A percentile compares a stretch with the other conserved stretches of the same genome.
phyloP scores from a whole-genome alignment of 92 coral and sea anemone species.

The Heteractis magnifica region DNA sequence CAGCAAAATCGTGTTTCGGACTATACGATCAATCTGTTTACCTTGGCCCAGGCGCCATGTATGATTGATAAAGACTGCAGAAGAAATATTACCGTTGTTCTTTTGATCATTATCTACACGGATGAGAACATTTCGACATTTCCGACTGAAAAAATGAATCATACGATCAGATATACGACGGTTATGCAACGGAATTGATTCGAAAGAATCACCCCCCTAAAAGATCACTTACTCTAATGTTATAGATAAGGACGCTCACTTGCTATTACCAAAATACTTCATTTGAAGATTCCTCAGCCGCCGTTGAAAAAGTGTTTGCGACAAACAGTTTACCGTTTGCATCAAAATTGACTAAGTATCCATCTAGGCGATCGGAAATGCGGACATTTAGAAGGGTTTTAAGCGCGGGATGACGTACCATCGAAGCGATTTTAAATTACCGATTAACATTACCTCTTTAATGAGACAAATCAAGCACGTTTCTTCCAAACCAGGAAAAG shows the following conservation, averaged over 20 bases:
- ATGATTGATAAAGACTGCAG: constrained; percentile 20
- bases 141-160: neutral
- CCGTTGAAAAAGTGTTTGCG: too few relatives aligned
- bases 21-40: neutral
- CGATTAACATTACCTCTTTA: too few relatives aligned
- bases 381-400: too few relatives aligned
- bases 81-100: constrained; percentile 10
- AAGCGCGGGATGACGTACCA: too few relatives aligned
- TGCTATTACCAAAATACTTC: too few relatives aligned
- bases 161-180: neutral
- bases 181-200: neutral
- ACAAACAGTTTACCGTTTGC: too few relatives aligned
- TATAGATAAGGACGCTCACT: too few relatives aligned
- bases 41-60: constrained; percentile 8
- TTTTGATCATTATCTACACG: constrained; percentile 4
- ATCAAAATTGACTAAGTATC: too few relatives aligned
- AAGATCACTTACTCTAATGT: too few relatives aligned
- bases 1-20: neutral
- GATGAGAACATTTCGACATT: neutral
- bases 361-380: too few relatives aligned
- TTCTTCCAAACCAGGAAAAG: neutral
- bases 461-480: neutral
- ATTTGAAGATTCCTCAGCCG: too few relatives aligned
- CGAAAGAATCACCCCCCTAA: neutral
- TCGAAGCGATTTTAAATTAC: too few relatives aligned